These are phyloP conservation scores for Saccopteryx leptura DNA, from an alignment of 2,113 vertebrate species.

Conservation along the genomic window DNA sequence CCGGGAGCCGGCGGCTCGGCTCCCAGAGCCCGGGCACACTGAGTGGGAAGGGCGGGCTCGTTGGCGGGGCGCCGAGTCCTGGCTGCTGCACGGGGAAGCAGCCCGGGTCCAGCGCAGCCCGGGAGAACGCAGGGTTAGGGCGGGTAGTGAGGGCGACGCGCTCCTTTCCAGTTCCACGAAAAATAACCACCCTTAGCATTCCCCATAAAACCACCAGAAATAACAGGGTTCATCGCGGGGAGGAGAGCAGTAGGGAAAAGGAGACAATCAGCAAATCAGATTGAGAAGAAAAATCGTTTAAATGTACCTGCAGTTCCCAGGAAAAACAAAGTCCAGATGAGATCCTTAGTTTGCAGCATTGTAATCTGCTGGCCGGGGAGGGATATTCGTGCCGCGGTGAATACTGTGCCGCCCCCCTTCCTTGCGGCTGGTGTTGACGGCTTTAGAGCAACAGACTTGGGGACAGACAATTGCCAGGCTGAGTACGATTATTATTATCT, in stretches of 20 bases:
- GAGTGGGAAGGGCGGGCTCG: conserved; percentile 67
- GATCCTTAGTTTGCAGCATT: conserved; percentile 93
- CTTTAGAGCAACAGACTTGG: conserved; percentile 67
- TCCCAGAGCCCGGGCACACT: conserved; percentile 43
- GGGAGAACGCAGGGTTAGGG: conserved; percentile 48
- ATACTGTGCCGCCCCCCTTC: conserved; percentile 56
- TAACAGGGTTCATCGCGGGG: conserved; percentile 4
- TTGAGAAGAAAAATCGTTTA: neutral
- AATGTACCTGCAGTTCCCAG: conserved; percentile 94
- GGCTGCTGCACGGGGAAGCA: neutral
- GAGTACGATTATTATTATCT: conserved; percentile 71
- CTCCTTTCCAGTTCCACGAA: conserved; percentile 39
- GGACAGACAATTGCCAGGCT: conserved; percentile 81
- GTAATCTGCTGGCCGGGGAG: conserved; percentile 88
- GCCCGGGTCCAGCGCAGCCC: conserved; percentile 36
- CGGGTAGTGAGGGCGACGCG: conserved; percentile 55
- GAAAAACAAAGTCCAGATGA: conserved; percentile 93
- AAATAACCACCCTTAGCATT: conserved; percentile 22
- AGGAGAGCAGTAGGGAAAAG: neutral
- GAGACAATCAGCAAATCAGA: neutral
- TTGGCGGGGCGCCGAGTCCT: neutral
- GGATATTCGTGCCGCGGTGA: conserved; percentile 81
- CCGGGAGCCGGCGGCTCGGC: neutral
- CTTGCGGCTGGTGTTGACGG: conserved; percentile 74
- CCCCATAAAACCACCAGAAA: conserved; percentile 33